Evolutionary conservation across 2,888 invertebrate genomes (phyloP).

Genomic region (Morpho deidamia): DNA sequence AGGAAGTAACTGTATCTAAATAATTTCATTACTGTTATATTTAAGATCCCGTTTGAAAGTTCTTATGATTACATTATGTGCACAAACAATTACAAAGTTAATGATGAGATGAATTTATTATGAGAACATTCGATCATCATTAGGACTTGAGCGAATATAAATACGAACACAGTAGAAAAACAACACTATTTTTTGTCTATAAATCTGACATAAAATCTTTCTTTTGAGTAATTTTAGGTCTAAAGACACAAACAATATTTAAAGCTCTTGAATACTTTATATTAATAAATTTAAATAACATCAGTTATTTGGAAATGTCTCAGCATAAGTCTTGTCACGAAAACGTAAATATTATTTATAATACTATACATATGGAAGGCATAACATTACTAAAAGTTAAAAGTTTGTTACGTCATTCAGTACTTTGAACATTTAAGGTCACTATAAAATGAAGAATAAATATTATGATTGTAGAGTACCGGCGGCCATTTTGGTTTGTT

Average conservation of each 20-base stretch:
- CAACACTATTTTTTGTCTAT: slow-evolving; percentile 1
- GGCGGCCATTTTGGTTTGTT: slow-evolving; percentile 76
- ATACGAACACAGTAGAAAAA: slow-evolving; percentile 6
- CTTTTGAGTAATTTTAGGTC: slow-evolving; percentile 11
- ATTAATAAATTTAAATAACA: slow-evolving; percentile 29
- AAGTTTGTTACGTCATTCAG: slow-evolving; percentile 70
- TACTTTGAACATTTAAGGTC: slow-evolving; percentile 76
- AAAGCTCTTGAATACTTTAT: slow-evolving; percentile 51
- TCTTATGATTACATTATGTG: slow-evolving; percentile 17
- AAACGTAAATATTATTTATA: slow-evolving; percentile 33
- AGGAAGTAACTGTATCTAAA: slow-evolving; percentile 56
- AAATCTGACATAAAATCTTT: slow-evolving; percentile 6
- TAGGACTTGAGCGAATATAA: neutral
- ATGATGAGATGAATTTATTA: neutral
- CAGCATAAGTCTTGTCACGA: slow-evolving; percentile 36
- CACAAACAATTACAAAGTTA: slow-evolving; percentile 23
- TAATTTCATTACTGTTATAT: slow-evolving; percentile 49
- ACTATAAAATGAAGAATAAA: slow-evolving; percentile 74
- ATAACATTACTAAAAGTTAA: slow-evolving; percentile 53
- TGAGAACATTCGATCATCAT: neutral
- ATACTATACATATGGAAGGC: slow-evolving; percentile 41
- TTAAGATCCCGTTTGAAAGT: slow-evolving; percentile 41
- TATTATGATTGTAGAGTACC: slow-evolving; percentile 76
- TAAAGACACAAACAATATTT: slow-evolving; percentile 31
- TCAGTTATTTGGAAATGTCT: slow-evolving; percentile 49